phyloP scores from a whole-genome alignment of 2,113 vertebrate genomes.

The Sporophila hypoxantha region DNA sequence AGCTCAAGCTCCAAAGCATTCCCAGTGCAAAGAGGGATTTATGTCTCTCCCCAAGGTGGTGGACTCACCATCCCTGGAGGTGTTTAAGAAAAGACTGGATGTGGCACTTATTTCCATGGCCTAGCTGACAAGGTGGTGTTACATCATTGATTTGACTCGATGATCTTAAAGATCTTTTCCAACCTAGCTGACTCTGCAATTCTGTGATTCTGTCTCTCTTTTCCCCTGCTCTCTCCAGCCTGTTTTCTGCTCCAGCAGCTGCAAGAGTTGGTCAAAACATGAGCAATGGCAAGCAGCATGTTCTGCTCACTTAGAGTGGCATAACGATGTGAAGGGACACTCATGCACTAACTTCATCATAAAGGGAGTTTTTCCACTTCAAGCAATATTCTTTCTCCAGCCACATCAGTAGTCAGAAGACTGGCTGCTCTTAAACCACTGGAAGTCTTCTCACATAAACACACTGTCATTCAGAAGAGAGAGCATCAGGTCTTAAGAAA shows the following conservation, averaged over 20 bases:
- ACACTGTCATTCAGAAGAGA: neutral
- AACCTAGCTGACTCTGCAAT: neutral
- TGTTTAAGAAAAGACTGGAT: neutral
- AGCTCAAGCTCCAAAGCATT: neutral
- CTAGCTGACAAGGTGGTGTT: neutral
- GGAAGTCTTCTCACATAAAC: neutral
- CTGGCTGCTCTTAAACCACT: neutral
- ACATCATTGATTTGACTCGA: accelerated
- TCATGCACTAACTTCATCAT: neutral
- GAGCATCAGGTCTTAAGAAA: neutral
- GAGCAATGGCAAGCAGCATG: neutral
- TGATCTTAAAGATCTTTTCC: neutral
- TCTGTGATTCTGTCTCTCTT: neutral
- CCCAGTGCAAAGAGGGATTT: neutral
- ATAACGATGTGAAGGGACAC: neutral
- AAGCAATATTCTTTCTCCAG: neutral
- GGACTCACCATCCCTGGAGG: neutral
- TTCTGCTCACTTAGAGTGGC: neutral
- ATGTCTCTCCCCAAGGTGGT: neutral
- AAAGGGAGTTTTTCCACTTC: neutral
- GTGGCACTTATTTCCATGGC: neutral
- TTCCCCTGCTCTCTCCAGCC: neutral
- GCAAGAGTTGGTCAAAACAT: neutral
- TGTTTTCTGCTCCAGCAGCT: neutral
- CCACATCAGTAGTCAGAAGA: neutral